Base-by-base conservation (phyloP, 2,888 invertebrate species). In the Anorthoa munda region DNA sequence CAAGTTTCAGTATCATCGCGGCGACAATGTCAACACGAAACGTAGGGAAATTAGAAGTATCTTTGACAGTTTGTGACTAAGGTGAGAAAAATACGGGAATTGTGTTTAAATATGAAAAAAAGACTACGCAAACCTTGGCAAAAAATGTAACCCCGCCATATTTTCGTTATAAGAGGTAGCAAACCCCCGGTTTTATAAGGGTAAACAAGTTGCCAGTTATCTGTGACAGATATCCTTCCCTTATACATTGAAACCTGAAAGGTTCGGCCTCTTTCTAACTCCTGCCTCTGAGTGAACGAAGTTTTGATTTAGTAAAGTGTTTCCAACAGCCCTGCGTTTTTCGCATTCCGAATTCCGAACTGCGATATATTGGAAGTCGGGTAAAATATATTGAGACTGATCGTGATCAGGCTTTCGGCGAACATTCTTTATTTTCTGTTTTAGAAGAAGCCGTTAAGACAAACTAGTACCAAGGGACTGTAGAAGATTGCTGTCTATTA, bases 221-320 rank as follows among this genome's bases (percentile, higher is more conserved):
- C 71, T 65, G 51, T 67, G 75, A 72, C 51, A 66, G 64, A 79
- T 61, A 69, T 69, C 48, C 48, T 64, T 58, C 51, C 51, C 39
- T 60, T 75, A 26, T 56, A 74, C 21, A 66, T 74, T 66, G 61
- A 69, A 79, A 78, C 53, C 69, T 53, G 23, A 74, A 66, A 74
- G 66, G 46, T 39, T 73, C 51, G 78, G 68, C 78, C 74, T 58
- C 63, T 72, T 77, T 53, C 67, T 39, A 51, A 60, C 51, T 69
- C 18, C 74, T 26, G 46, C 66, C 23, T 63, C 69, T 45, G 65
- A 75, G 31, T 68, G 53, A 68, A 68, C n/a, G 50, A 69, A 75
- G 39, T 73, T 76, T 76, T 79, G 65, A 75, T 77, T 78, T 69
- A 64, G 31, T 31, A 68, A 75, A 73, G 68, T 71, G 66, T 63